Evolutionary conservation across 30 jellyfish, hydroid and myxozoan genomes (phyloP), one percentile per base, ranked within the genome.

Genomic region (Aurelia aurita): DNA sequence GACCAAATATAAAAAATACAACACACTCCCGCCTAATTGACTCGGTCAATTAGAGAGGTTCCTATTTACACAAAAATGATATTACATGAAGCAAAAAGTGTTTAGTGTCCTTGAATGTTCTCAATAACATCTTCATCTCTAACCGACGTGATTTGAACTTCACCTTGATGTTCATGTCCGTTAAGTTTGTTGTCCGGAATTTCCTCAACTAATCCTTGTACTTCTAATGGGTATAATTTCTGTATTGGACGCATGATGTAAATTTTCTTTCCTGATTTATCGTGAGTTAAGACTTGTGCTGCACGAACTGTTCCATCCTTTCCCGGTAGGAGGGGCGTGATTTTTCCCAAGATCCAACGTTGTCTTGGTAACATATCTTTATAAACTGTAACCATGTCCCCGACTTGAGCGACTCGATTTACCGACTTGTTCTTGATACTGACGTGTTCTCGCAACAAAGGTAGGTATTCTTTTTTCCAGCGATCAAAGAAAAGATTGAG

Each of bases 301-400:
- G 26, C 67, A 19, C 67, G 67, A 55, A 55, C 67, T 55, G 27
- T 1, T 22, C 67, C 84, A 72, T 53, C 84, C 27, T 53, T 72
- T 3, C 84, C 74, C 3, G 47, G 46, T 2, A 72, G 44, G 13
- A 72, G 32, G 23, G 23, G 15, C 28, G n/a, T 35, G 0, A 70
- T 0, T 49, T 70, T 70, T 16, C 83, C 83, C 22, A 49, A 23
- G 8, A 70, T 0, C 83, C 83, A 70, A 13, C 18, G n/a, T 13
- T n/a, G 18, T 51, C 63, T 51, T n/a, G 14, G 14, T 51, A n/a
- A 14, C 14, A 7, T 70, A 12, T 70, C 83, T 10, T 70, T 70
- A 7, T 0, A 0, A 70, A 70, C 29, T 13, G 28, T 39, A 28
- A 70, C 83, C 0, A 70, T 44, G 0, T 70, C 83, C 43, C 83